Evolutionary conservation across 2,797 vertebrate species (phyloP), one percentile per base, ranked within the genome.

Genomic region (Tadarida brasiliensis): DNA sequence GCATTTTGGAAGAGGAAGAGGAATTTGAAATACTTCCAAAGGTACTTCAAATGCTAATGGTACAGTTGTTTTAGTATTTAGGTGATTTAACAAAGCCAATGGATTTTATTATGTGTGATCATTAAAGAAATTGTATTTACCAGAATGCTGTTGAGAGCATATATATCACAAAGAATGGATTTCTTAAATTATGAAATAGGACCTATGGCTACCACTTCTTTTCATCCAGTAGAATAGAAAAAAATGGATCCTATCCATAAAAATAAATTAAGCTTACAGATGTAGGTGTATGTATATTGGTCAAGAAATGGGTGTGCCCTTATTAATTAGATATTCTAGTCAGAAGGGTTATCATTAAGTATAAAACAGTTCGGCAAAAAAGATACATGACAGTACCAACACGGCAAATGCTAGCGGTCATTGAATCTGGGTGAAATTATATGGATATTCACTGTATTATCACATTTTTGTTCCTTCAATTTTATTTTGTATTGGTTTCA

Each of bases 1-100:
- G 49, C 33, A 17, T 65, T n/a, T 84, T 95, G 39, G 2, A 86
- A 96, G 9, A 90, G 14, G 10, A 94, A 95, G 80, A 56, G 9
- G 90, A 92, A 81, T 90, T 73, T 63, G 56, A 94, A 96, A 86
- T 70, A 91, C 30, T 96, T 89, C 87, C 35, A 94, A 96, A 94
- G 70, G 11, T 91, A 67, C 11, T 70, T 95, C 39, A 71, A 78
- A 96, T 61, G 73, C 19, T 56, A 90, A 88, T 81, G 30, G 8
- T 59, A 67, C 39, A 73, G 22, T 78, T 61, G 20, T 95, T 93
- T 84, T 59, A 86, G 5, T 84, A 93, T 84, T 95, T 90, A 2
- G 5, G 7, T 76, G 30, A 84, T 56, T 94, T 87, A 74, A 90
- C 44, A 85, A 94, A 90, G 28, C 56, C 33, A 11, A 56, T 65